Evolutionary conservation across 2,797 vertebrate species (phyloP).

Genomic region (Hyperoplus lanceolatus): DNA sequence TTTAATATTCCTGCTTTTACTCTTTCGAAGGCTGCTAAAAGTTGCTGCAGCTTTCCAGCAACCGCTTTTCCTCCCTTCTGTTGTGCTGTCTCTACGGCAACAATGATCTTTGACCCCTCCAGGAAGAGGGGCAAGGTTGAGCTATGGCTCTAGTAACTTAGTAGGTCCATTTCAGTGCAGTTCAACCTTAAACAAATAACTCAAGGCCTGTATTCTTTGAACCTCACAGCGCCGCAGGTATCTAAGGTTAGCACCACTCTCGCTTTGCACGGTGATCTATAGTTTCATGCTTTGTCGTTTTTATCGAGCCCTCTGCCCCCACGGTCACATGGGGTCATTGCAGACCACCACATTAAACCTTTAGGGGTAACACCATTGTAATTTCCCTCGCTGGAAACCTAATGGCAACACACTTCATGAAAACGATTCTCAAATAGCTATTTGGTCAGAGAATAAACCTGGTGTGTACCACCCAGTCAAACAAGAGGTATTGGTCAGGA

Average conservation of each 20-base stretch:
- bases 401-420: slow-evolving; percentile 44
- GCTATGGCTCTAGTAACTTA: slow-evolving; percentile 62
- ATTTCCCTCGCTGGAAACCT: slow-evolving; percentile 46
- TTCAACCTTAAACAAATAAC: slow-evolving; percentile 75
- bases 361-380: slow-evolving; percentile 40
- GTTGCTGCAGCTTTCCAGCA: slow-evolving; percentile 18
- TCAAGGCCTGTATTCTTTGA: slow-evolving; percentile 70
- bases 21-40: not conserved
- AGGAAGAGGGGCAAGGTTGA: slow-evolving; percentile 63
- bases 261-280: slow-evolving; percentile 69
- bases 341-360: slow-evolving; percentile 51
- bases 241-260: slow-evolving; percentile 69
- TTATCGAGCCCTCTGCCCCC: slow-evolving; percentile 67
- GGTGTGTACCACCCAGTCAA: slow-evolving; percentile 32
- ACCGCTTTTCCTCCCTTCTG: slow-evolving; percentile 11
- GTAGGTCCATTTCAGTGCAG: slow-evolving; percentile 57
- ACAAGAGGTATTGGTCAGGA: slow-evolving; percentile 38
- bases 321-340: slow-evolving; percentile 59
- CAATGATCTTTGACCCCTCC: slow-evolving; percentile 62
- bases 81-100: slow-evolving; percentile 46
- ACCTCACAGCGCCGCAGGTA: slow-evolving; percentile 58
- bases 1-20: not conserved
- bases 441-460: slow-evolving; percentile 35
- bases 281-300: slow-evolving; percentile 76
- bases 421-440: slow-evolving; percentile 35